Evolutionary conservation across 2,888 invertebrate genomes (phyloP).

Genomic region (Ellobium chinense): DNA sequence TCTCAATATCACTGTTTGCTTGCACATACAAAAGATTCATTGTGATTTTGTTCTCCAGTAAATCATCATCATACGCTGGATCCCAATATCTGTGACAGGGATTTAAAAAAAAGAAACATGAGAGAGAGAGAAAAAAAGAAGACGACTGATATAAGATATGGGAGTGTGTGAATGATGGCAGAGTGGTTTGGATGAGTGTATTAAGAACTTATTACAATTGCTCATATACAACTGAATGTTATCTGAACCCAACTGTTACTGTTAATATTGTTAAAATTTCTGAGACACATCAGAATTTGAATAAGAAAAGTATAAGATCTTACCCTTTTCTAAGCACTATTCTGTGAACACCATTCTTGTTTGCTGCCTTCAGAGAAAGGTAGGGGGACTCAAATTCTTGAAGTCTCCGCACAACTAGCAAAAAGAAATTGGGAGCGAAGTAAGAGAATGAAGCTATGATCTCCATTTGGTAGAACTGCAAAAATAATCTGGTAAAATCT

Average conservation of each 20-base stretch:
- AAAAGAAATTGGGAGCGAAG: too few relatives aligned
- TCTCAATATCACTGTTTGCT: constrained; percentile 87
- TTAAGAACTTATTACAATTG: too few relatives aligned
- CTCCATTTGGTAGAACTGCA: too few relatives aligned
- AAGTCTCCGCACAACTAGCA: constrained; percentile 88
- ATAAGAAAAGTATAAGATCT: not conserved
- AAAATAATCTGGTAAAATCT: too few relatives aligned
- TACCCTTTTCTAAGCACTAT: constrained; percentile 93
- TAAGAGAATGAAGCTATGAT: too few relatives aligned
- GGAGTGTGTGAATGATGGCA: too few relatives aligned
- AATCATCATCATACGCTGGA: constrained; percentile 88
- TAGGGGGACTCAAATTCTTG: constrained; percentile 98
- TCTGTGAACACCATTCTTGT: constrained; percentile 84
- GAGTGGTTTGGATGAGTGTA: too few relatives aligned
- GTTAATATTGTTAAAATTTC: not conserved
- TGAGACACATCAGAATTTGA: not conserved
- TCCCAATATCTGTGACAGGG: constrained; percentile 90
- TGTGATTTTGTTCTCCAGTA: constrained; percentile 90
- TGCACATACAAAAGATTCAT: constrained; percentile 93
- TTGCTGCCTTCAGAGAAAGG: constrained; percentile 90
- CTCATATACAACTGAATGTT: not conserved
- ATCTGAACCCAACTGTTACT: not conserved
- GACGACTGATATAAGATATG: too few relatives aligned
- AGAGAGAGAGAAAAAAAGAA: too few relatives aligned
- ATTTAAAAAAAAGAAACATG: too few relatives aligned